A percentile compares a stretch with the other conserved stretches of the same genome.
These are phyloP conservation scores for Saturnia pavonia DNA, from an alignment of 2,888 invertebrate species.

Conservation along the genomic window DNA sequence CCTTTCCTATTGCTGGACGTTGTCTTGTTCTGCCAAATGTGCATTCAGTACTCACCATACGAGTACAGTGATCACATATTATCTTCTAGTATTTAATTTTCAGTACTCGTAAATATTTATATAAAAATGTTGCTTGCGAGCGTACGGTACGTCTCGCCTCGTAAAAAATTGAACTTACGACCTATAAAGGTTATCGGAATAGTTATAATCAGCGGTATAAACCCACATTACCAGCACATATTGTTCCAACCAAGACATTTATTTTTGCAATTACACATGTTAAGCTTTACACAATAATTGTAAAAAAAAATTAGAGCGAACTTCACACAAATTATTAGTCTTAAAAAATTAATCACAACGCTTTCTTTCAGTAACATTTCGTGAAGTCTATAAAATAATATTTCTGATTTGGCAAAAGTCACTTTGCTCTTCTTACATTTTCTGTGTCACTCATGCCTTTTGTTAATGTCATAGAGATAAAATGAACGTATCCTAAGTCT, in stretches of 20 bases:
- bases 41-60: background rate
- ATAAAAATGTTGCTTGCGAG: conserved; percentile 28
- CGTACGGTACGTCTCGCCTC: conserved; percentile 22
- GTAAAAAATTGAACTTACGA: conserved; percentile 21
- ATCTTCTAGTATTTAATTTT: background rate
- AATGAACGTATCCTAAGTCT: background rate
- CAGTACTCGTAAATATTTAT: conserved; percentile 6
- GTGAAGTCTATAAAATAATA: too few species aligned
- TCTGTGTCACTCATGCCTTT: background rate
- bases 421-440: background rate
- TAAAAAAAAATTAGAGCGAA: background rate
- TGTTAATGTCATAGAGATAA: background rate
- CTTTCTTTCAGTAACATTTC: background rate
- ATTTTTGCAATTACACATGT: background rate
- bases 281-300: background rate
- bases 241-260: background rate
- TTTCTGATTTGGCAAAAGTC: background rate
- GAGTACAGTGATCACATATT: background rate
- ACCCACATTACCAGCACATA: conserved; percentile 20
- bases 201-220: conserved; percentile 2
- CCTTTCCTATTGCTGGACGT: too few species aligned
- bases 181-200: conserved; percentile 28
- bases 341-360: background rate
- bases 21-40: conserved; percentile 9
- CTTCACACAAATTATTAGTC: background rate